Evolutionary conservation across 2,797 vertebrate genomes (phyloP), one percentile per base, ranked within the genome.

Genomic region (Miichthys miiuy): DNA sequence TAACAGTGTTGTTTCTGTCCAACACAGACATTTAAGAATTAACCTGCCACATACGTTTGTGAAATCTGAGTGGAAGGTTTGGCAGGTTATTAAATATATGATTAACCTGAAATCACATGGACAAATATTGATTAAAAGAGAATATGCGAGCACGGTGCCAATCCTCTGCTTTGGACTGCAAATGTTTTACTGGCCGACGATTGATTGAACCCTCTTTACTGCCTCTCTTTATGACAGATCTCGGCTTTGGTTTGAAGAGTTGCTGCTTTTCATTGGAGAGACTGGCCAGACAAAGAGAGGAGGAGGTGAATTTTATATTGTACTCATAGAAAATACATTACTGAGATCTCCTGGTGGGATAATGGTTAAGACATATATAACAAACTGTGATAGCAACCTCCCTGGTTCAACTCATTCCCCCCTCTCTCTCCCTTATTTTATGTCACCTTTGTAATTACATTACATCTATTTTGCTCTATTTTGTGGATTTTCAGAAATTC

Each of bases 21-120:
- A 86, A 88, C 72, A 83, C 86, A 74, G 84, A 85, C 83, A 52
- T 77, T 80, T 73, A 57, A 72, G 66, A 77, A 85, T 87, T 46
- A 85, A 88, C 67, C 47, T 80, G 82, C 75, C 66, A 46, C 66
- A 54, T 71, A 57, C 14, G 42, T 57, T 84, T 87, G 56, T 56
- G 7, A 30, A 72, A 80, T 76, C 64, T 68, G 68, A 79, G 65
- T 23, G 51, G 77, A 79, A 79, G n/a, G 11, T 70, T 80, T 83
- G 75, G 50, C 77, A 74, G 52, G 52, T 58, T 72, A 50, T 62
- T 78, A 30, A 66, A 84, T 48, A 6, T 52, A 30, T 70, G 78
- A 74, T 67, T 77, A 77, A 62, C 11, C 51, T 51, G 72, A 60
- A 81, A 72, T 77, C 41, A 47, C 52, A 56, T 2, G 23, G 61